Evolutionary conservation across 2,113 vertebrate species (phyloP).

Genomic region (Hypomesus transpacificus): DNA sequence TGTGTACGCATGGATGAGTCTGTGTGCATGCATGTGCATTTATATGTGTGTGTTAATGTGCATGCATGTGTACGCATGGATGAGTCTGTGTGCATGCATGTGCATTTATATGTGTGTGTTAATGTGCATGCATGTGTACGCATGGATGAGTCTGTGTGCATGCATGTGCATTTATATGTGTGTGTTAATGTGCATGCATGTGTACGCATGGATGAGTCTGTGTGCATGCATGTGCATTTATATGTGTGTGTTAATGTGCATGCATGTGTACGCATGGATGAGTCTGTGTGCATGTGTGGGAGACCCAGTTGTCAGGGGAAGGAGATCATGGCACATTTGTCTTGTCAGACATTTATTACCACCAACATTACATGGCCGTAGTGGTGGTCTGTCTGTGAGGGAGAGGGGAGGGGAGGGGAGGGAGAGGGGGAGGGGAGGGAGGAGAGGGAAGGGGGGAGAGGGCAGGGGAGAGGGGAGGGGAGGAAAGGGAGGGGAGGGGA

Average conservation of each 20-base stretch:
- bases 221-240: not conserved
- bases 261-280: not conserved
- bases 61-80: not conserved
- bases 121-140: not conserved
- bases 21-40: conserved; percentile 4
- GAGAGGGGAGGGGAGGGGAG: too few species aligned
- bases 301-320: conserved; percentile 26
- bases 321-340: conserved; percentile 48
- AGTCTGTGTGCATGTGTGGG: not conserved
- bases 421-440: too few species aligned
- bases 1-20: too few species aligned
- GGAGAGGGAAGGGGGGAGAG: too few species aligned
- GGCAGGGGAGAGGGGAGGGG: too few species aligned
- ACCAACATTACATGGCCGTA: conserved; percentile 38
- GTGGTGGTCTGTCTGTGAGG: conserved; percentile 29
- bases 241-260: conserved; percentile 6
- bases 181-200: not conserved
- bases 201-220: conserved; percentile 2
- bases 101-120: conserved; percentile 19
- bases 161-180: conserved; percentile 14
- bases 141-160: not conserved
- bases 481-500: too few species aligned
- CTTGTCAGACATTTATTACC: conserved; percentile 59
- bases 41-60: conserved; percentile 10
- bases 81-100: not conserved